A percentile compares a stretch with the other conserved stretches of the same genome.
These are phyloP conservation scores for Pycnomerus fuliginosus DNA, from an alignment of 2,888 invertebrate genomes.

Conservation along the genomic window DNA sequence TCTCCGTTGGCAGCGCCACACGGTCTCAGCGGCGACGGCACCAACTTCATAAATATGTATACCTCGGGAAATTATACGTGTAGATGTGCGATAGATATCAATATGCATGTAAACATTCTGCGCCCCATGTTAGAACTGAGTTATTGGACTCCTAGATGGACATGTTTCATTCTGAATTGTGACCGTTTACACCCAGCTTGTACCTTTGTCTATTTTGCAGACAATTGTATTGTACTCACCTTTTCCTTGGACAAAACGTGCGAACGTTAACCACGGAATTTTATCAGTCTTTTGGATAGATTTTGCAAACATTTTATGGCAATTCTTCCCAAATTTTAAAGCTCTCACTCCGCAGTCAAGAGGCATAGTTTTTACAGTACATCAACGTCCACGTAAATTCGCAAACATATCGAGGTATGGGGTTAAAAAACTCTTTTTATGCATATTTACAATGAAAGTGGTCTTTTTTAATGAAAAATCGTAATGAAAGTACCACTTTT, in stretches of 20 bases:
- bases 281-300: too few species aligned
- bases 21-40: constrained; percentile 30
- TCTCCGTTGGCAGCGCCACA: constrained; percentile 40
- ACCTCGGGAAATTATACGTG: constrained; percentile 50
- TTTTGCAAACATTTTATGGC: too few species aligned
- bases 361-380: too few species aligned
- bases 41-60: constrained; percentile 51
- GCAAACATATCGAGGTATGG: too few species aligned
- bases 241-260: background rate
- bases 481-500: too few species aligned
- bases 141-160: constrained; percentile 45
- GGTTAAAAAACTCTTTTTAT: too few species aligned
- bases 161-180: constrained; percentile 37
- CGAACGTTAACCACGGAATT: background rate
- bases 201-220: constrained; percentile 22
- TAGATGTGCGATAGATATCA: constrained; percentile 54
- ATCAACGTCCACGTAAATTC: too few species aligned
- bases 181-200: constrained; percentile 31
- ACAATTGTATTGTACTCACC: too few species aligned
- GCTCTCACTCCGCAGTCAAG: too few species aligned
- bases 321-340: too few species aligned
- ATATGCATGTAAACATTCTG: constrained; percentile 55
- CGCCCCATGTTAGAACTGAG: constrained; percentile 50
- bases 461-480: too few species aligned
- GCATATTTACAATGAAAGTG: too few species aligned